phyloP scores from a whole-genome alignment of 2,888 invertebrate species.

The Rhyacophila evoluta region DNA sequence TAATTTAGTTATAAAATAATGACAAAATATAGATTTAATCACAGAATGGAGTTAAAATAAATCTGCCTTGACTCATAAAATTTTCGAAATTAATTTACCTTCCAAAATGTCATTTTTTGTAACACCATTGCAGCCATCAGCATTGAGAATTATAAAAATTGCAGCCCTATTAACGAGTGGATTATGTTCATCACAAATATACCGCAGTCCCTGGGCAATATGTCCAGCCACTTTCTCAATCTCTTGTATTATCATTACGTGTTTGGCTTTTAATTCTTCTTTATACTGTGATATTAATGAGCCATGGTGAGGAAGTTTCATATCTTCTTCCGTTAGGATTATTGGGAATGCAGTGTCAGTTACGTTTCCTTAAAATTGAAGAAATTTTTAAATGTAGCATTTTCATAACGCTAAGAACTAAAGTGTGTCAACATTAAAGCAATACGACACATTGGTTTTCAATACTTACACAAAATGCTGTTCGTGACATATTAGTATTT shows the following conservation, averaged over 20 bases:
- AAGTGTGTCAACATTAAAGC: too few species aligned
- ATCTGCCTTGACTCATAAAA: too few species aligned
- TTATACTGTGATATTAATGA: constrained; percentile 25
- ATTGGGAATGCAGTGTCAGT: background rate
- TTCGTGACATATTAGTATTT: too few species aligned
- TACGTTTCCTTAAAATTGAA: background rate
- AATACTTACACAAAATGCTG: too few species aligned
- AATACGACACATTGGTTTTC: too few species aligned
- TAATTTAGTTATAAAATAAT: too few species aligned
- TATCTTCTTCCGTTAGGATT: background rate
- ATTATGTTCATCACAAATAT: constrained; percentile 67
- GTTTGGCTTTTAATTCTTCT: background rate
- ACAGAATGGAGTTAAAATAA: too few species aligned
- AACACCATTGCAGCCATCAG: background rate
- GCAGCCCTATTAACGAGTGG: constrained; percentile 65
- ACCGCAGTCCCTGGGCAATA: constrained; percentile 68
- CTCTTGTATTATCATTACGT: constrained; percentile 61
- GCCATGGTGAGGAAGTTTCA: constrained; percentile 30
- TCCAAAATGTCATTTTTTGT: background rate
- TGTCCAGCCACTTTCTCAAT: constrained; percentile 62
- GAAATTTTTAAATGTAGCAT: too few species aligned
- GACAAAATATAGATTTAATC: too few species aligned
- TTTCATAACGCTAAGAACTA: too few species aligned
- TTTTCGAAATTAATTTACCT: background rate
- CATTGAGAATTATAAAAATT: constrained; percentile 65